phyloP scores from a whole-genome alignment of 1,140 invertebrate genomes.

The Alviniconcha marisindica region DNA sequence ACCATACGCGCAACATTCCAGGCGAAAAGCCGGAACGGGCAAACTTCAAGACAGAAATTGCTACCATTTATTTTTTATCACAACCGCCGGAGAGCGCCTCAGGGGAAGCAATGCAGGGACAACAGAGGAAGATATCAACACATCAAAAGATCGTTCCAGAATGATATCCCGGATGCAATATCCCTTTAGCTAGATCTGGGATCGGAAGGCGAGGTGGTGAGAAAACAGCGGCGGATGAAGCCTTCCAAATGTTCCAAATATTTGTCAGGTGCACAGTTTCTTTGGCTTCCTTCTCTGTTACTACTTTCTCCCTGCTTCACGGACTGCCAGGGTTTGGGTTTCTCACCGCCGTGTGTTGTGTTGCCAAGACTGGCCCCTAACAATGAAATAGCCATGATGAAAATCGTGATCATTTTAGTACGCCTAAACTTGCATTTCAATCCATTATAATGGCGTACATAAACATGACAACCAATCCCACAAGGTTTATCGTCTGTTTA shows the following conservation, averaged over 20 bases:
- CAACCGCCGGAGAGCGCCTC: neutral
- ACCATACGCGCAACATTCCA: no score
- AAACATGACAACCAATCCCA: no score
- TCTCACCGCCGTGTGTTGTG: no score
- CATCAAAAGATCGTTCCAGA: neutral
- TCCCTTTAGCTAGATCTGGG: neutral
- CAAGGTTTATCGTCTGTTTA: no score
- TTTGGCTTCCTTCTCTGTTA: neutral
- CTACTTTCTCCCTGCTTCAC: neutral
- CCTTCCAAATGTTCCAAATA: conserved; percentile 5
- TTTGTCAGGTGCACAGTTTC: neutral
- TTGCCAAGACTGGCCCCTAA: no score
- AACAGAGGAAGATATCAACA: neutral
- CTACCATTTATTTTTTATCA: conserved; percentile 5
- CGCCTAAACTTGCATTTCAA: no score
- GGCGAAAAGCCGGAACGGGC: neutral
- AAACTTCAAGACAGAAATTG: neutral
- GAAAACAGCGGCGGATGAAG: neutral
- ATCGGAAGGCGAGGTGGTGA: neutral
- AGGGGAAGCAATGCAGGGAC: neutral
- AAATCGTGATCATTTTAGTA: no score
- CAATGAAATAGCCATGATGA: no score
- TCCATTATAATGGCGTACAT: no score
- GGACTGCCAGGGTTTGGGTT: neutral
- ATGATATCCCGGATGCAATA: neutral